Base-by-base conservation (phyloP, 1,140 invertebrate species). In the Leptinotarsa undecemlineata region DNA sequence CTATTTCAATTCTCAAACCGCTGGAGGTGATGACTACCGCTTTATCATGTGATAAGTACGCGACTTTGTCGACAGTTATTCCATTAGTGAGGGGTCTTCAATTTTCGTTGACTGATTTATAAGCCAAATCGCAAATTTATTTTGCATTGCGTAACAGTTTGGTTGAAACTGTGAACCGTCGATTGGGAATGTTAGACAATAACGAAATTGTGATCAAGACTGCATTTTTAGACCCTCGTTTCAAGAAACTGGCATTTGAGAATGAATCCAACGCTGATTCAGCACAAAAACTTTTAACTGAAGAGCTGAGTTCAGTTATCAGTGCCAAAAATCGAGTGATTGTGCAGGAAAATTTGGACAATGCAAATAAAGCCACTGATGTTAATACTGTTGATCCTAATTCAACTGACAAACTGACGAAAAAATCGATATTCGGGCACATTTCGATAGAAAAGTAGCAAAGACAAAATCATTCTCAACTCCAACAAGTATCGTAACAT, bases 11-110 rank as follows among this genome's bases (percentile, higher is more conserved):
- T n/a, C 63, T 47, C 23, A 78, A 76, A 48, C 0, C n/a, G n/a
- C 17, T 23, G 17, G 69, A 57, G 2, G 8, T 57, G 19, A 13
- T 23, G 23, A 48, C 19, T 13, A 20, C 23, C 26, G 17, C 23
- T 42, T 17, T 23, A 48, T 60, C 51, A 13, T 23, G 3, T 60
- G 33, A 60, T 63, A 15, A 26, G 13, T 21, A 48, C 14, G 21
- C 21, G n/a, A 51, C 71, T 48, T 63, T 61, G 20, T 61, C 57
- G 11, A n/a, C 20, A 20, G 57, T 61, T 68, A 57, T 72, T 63
- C 79, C 82, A 71, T 72, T 83, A 72, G 76, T 83, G 60, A 71
- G 78, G 73, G 78, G 78, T 57, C 47, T 83, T 47, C 80, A 82
- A 76, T 60, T 73, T 57, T 63, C 61, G 66, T 66, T 83, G 48